Conservation (phyloP, 1,140 invertebrate genomes). For the Babylonia areolata region DNA sequence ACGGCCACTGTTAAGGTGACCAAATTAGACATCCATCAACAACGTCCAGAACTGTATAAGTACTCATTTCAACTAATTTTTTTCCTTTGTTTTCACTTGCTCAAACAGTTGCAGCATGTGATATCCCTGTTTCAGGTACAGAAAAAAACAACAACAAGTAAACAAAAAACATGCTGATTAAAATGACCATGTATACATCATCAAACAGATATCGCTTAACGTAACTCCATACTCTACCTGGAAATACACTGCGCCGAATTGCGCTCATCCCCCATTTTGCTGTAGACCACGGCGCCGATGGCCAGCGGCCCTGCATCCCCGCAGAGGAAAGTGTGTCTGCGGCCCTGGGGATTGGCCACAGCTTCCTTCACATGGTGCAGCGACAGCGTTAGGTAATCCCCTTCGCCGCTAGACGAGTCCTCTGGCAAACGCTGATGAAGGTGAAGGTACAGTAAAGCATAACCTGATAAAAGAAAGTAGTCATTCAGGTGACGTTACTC, state of each 20-base stretch:
- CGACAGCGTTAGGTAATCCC: slow-evolving; percentile 75
- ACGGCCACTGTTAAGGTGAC: too few relatives aligned
- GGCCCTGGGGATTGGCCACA: slow-evolving; percentile 76
- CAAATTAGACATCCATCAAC: too few relatives aligned
- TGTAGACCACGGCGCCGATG: slow-evolving; percentile 82
- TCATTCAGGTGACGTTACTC: neutral
- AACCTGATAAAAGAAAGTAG: slow-evolving; percentile 68
- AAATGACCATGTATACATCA: too few relatives aligned
- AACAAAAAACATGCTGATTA: too few relatives aligned
- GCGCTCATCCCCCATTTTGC: slow-evolving; percentile 71
- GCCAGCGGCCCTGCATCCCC: slow-evolving; percentile 87
- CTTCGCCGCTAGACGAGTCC: slow-evolving; percentile 32
- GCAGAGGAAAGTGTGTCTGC: slow-evolving; percentile 83
- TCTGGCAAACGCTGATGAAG: slow-evolving; percentile 70
- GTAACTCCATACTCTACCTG: neutral
- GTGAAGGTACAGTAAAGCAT: slow-evolving; percentile 78
- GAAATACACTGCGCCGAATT: slow-evolving; percentile 28
- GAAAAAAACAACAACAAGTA: too few relatives aligned
- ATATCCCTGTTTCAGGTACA: too few relatives aligned
- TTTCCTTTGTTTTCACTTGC: too few relatives aligned
- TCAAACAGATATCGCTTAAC: too few relatives aligned
- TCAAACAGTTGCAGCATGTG: too few relatives aligned
- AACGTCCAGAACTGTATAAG: too few relatives aligned
- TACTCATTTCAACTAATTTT: too few relatives aligned
- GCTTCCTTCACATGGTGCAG: slow-evolving; percentile 75